Conservation (phyloP, 2,113 vertebrate genomes). For the Siniperca chuatsi region DNA sequence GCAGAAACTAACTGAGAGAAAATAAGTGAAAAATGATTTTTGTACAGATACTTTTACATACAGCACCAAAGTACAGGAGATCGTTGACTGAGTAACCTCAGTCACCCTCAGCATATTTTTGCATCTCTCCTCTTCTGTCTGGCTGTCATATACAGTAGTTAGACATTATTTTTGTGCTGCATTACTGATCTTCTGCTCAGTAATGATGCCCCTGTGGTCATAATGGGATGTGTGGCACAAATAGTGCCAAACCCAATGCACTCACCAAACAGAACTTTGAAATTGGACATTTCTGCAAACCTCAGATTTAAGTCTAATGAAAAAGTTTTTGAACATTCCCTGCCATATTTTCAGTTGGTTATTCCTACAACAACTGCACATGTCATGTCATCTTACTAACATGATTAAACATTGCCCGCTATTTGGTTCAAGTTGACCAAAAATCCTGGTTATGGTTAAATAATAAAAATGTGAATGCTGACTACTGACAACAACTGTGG, state of each 20-base stretch:
- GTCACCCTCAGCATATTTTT: neutral
- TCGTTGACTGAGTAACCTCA: neutral
- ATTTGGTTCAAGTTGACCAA: neutral
- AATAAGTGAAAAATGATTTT: conserved; percentile 27
- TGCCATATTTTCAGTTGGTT: neutral
- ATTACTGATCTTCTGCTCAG: neutral
- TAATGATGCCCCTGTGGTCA: neutral
- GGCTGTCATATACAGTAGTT: neutral
- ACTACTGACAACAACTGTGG: too few species aligned
- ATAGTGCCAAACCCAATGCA: neutral
- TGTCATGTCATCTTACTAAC: neutral
- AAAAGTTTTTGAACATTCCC: neutral
- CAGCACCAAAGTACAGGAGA: neutral
- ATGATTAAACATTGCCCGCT: neutral
- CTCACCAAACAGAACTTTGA: neutral
- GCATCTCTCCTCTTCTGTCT: neutral
- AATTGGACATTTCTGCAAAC: neutral
- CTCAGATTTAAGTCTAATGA: neutral
- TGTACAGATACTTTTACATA: neutral
- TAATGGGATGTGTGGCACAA: conserved; percentile 8
- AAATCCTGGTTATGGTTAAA: neutral
- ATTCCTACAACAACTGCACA: neutral
- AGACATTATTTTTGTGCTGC: neutral
- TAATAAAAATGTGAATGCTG: neutral
- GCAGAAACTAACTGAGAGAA: conserved; percentile 15